Conservation (phyloP, 2,113 vertebrate species). For the Spheniscus mendiculus region DNA sequence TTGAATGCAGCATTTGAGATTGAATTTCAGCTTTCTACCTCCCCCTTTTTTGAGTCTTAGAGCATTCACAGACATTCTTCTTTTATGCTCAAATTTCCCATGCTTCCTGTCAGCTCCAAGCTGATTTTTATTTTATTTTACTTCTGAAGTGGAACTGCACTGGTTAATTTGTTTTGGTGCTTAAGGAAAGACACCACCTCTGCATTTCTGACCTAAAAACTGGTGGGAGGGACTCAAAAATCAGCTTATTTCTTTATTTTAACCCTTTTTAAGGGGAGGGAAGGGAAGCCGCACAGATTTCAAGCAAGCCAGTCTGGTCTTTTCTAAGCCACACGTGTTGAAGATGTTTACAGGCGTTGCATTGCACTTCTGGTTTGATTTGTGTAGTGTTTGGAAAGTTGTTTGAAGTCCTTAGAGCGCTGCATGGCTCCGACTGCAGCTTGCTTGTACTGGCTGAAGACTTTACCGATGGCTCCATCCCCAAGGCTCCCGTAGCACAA, state of each 20-base stretch:
- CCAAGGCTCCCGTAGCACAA: not conserved
- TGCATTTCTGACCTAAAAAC: slow-evolving; percentile 40
- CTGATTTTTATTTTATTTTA: slow-evolving; percentile 30
- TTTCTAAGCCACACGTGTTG: rapidly evolving
- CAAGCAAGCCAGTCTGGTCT: not conserved
- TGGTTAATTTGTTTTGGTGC: slow-evolving; percentile 65
- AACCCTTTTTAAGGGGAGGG: not conserved
- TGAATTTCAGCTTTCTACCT: slow-evolving; percentile 7
- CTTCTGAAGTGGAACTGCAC: slow-evolving; percentile 29
- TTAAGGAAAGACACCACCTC: slow-evolving; percentile 44
- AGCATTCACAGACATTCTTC: not conserved
- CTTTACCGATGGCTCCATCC: not conserved
- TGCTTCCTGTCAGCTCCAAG: slow-evolving; percentile 18
- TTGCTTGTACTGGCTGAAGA: not conserved
- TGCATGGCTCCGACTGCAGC: rapidly evolving
- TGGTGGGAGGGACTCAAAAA: slow-evolving; percentile 28
- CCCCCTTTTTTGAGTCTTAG: not conserved
- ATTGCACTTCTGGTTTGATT: not conserved
- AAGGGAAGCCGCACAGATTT: not conserved
- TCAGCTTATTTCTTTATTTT: not conserved
- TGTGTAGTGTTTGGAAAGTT: not conserved
- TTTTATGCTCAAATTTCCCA: slow-evolving; percentile 36
- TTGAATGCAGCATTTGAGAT: not conserved
- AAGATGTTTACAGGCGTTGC: not conserved
- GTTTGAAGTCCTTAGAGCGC: not conserved